Conservation (phyloP, 2,113 vertebrate genomes). For the Puffinus mauretanicus region DNA sequence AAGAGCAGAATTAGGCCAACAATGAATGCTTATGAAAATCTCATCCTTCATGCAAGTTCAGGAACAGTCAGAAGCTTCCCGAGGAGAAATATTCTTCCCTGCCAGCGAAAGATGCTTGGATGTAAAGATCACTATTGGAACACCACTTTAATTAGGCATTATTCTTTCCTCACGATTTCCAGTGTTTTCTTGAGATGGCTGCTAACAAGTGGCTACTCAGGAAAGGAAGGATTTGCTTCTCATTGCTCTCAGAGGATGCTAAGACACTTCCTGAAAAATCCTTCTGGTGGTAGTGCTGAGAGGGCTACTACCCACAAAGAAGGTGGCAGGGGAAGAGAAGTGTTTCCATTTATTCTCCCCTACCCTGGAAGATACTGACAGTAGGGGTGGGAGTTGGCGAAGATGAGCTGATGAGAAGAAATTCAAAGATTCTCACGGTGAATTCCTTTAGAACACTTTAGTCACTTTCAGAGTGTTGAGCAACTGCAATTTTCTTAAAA, state of each 20-base stretch:
- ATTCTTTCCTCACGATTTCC: neutral
- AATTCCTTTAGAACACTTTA: neutral
- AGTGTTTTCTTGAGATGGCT: neutral
- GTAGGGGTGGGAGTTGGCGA: neutral
- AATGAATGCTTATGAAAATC: neutral
- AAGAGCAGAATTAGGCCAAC: neutral
- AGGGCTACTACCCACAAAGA: neutral
- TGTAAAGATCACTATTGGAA: neutral
- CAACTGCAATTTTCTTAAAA: neutral
- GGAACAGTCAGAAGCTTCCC: neutral
- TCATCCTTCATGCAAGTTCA: neutral
- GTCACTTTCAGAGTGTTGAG: neutral
- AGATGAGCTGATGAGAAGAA: neutral
- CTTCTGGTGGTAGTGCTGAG: neutral
- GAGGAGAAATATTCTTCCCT: neutral
- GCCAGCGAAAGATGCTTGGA: neutral
- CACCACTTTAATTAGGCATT: neutral
- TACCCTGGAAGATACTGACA: neutral
- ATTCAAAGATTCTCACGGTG: neutral
- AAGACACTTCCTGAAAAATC: neutral
- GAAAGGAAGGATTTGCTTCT: conserved; percentile 1
- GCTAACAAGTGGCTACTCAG: neutral
- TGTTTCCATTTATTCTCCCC: neutral
- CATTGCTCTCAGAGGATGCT: neutral
- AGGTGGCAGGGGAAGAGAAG: neutral